A percentile compares a stretch with the other conserved stretches of the same genome.
These are phyloP conservation scores for Cygnus atratus DNA, from an alignment of 2,113 vertebrate genomes.

Conservation along the genomic window DNA sequence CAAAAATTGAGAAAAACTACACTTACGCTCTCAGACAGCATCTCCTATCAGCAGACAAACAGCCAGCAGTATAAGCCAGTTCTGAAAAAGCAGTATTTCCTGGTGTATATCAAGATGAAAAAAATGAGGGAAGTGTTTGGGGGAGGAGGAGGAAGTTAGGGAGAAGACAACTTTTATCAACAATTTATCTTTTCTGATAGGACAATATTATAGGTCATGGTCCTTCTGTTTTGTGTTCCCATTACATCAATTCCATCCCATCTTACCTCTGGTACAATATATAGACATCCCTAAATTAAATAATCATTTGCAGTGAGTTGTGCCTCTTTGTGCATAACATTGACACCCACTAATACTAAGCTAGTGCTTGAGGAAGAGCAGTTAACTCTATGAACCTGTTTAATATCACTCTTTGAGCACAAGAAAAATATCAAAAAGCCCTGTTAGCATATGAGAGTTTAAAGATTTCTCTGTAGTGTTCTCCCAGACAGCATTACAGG, in stretches of 20 bases:
- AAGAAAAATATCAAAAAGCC: neutral
- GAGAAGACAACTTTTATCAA: neutral
- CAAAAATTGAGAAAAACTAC: neutral
- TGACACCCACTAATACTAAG: neutral
- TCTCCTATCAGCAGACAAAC: neutral
- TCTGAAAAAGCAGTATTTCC: neutral
- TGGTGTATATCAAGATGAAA: neutral
- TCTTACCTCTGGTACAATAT: neutral
- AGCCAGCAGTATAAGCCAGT: neutral
- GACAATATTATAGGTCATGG: neutral
- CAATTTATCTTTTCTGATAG: neutral
- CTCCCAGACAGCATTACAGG: neutral
- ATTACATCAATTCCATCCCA: neutral
- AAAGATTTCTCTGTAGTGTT: neutral
- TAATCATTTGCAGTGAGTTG: neutral
- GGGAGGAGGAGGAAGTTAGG: no score
- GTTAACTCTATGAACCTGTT: neutral
- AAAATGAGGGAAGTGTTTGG: fast-evolving
- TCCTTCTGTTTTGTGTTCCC: neutral
- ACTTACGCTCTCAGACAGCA: neutral
- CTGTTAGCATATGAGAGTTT: neutral
- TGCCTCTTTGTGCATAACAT: neutral
- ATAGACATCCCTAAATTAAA: neutral
- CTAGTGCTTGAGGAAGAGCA: neutral
- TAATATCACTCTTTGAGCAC: neutral